Evolutionary conservation across 2,797 vertebrate genomes (phyloP).

Genomic region (Manis pentadactyla): DNA sequence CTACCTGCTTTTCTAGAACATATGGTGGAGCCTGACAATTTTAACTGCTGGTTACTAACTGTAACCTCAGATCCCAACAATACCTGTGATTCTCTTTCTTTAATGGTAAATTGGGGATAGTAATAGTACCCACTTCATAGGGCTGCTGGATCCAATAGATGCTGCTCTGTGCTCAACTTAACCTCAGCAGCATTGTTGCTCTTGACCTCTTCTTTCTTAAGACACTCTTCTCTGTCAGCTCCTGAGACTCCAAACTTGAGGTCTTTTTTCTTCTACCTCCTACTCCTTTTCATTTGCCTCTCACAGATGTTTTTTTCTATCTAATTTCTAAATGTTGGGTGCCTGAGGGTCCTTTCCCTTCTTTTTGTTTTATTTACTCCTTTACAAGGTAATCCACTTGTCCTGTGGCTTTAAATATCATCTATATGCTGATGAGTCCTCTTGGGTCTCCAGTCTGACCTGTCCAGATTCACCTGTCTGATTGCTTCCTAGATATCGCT

Average conservation of each 20-base stretch:
- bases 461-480: background rate
- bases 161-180: background rate
- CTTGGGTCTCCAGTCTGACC: background rate
- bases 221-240: background rate
- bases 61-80: background rate
- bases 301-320: background rate
- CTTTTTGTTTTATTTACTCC: background rate
- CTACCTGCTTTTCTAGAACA: background rate
- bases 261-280: background rate
- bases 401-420: background rate
- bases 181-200: background rate
- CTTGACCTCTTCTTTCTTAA: background rate
- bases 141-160: background rate
- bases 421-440: background rate
- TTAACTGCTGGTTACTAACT: background rate
- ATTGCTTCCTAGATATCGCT: background rate
- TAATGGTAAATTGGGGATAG: background rate
- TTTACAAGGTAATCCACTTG: background rate
- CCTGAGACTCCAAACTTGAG: background rate
- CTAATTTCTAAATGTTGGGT: background rate
- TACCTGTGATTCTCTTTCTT: background rate
- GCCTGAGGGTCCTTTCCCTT: background rate
- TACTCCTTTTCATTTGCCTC: background rate
- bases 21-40: background rate
- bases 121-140: background rate